Percentiles rank a stretch among this genome's conserved stretches.
phyloP scores from a whole-genome alignment of 1,140 invertebrate species.

The Zophobas atratus region DNA sequence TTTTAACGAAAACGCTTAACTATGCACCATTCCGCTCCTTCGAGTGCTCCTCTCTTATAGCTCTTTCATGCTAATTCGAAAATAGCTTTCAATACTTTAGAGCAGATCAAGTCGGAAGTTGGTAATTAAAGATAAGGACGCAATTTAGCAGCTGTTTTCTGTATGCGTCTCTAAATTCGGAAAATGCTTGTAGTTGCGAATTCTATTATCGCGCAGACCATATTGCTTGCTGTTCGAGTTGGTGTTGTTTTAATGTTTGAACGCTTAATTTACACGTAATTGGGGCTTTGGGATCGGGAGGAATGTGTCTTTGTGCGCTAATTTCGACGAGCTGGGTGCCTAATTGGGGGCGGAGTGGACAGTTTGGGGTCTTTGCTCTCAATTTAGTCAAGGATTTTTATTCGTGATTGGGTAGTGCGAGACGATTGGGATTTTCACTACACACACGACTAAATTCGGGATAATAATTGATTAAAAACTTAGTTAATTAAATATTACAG shows the following conservation, averaged over 20 bases:
- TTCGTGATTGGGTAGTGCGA: no score
- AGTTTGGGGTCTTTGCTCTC: no score
- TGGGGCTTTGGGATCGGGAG: neutral
- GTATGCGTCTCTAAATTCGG: slow-evolving; percentile 13
- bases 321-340: neutral
- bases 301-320: neutral
- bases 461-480: no score
- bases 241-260: slow-evolving; percentile 8
- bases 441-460: no score
- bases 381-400: no score
- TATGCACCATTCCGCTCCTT: neutral
- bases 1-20: slow-evolving; percentile 2
- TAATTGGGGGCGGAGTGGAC: neutral
- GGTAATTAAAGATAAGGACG: slow-evolving; percentile 38
- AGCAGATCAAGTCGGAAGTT: neutral
- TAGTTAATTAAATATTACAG: no score
- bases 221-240: neutral
- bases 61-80: slow-evolving; percentile 42
- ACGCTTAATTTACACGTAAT: neutral
- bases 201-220: slow-evolving; percentile 6
- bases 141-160: slow-evolving; percentile 13
- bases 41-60: slow-evolving; percentile 2
- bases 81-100: slow-evolving; percentile 23
- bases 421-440: no score
- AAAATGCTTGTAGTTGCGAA: slow-evolving; percentile 15